These are phyloP conservation scores for Phoenoteleia sp. DNA, from an alignment of 2,888 invertebrate genomes.

Conservation along the genomic window DNA sequence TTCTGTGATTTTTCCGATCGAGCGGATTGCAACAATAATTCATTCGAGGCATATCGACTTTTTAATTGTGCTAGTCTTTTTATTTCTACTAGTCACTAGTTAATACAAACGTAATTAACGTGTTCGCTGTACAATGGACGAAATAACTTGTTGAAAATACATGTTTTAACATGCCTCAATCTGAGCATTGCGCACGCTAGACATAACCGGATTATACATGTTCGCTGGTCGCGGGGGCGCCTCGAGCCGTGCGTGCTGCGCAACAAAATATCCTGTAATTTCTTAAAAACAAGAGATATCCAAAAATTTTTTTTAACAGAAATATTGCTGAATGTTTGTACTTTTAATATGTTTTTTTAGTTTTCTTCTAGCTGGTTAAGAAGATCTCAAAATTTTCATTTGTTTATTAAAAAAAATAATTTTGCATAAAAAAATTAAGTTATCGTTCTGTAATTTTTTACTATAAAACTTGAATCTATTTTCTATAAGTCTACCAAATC, in stretches of 20 bases:
- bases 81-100: no score
- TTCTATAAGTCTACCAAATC: not conserved
- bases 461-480: no score
- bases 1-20: not conserved
- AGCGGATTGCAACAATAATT: conserved; percentile 19
- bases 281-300: not conserved
- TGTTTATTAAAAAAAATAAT: not conserved
- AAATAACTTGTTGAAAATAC: no score
- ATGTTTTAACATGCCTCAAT: not conserved
- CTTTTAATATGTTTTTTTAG: not conserved
- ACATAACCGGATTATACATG: no score
- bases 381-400: conserved; percentile 2
- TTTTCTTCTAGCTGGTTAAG: conserved; percentile 7
- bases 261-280: not conserved
- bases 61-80: no score
- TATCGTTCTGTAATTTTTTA: not conserved
- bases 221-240: not conserved
- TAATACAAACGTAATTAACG: no score
- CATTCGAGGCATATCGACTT: not conserved
- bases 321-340: conserved; percentile 1
- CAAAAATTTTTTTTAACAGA: conserved; percentile 4
- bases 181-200: not conserved
- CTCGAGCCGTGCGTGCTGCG: not conserved
- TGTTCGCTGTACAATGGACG: no score
- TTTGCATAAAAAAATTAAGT: not conserved